Percentiles rank a stretch among this genome's conserved stretches.
phyloP scores from a whole-genome alignment of 1,140 invertebrate genomes.

The Drosophila azteca region DNA sequence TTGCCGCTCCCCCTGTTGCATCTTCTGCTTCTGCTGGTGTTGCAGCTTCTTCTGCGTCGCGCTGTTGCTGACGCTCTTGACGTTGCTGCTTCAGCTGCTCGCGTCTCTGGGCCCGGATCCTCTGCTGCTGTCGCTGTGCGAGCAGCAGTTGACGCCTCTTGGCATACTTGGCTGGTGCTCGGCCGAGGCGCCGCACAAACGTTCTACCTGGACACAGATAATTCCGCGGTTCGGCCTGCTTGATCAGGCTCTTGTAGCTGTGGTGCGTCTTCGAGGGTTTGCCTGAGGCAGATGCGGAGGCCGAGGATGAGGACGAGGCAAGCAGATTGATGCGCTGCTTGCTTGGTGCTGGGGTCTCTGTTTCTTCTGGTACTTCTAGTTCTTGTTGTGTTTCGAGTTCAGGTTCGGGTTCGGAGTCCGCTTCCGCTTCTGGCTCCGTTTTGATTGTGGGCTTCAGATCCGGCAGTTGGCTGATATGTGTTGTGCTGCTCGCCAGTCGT shows the following conservation, averaged over 20 bases:
- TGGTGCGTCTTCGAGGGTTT: conserved; percentile 75
- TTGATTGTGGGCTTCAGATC: conserved; percentile 83
- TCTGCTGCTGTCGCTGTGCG: conserved; percentile 69
- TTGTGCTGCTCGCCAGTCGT: conserved; percentile 21
- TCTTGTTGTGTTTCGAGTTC: neutral
- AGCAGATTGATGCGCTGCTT: conserved; percentile 74
- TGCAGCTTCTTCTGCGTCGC: conserved; percentile 15
- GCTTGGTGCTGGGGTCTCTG: conserved; percentile 2
- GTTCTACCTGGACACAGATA: conserved; percentile 72
- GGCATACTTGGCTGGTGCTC: conserved; percentile 60
- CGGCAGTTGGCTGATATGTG: conserved; percentile 75
- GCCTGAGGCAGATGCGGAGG: conserved; percentile 20
- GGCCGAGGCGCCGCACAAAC: conserved; percentile 70
- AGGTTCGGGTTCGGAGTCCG: conserved; percentile 13
- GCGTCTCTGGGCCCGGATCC: conserved; percentile 48
- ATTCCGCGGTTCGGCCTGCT: conserved; percentile 78
- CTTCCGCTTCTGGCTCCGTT: conserved; percentile 55
- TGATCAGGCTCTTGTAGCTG: conserved; percentile 83
- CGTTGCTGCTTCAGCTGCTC: conserved; percentile 17
- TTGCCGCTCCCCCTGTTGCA: neutral
- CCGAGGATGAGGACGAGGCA: conserved; percentile 30
- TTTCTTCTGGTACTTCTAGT: conserved; percentile 12
- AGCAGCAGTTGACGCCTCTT: conserved; percentile 72
- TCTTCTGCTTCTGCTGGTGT: conserved; percentile 25
- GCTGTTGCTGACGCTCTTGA: conserved; percentile 6